These are phyloP conservation scores for Tribolium castaneum DNA, from an alignment of 1,140 invertebrate species.

Conservation along the genomic window DNA sequence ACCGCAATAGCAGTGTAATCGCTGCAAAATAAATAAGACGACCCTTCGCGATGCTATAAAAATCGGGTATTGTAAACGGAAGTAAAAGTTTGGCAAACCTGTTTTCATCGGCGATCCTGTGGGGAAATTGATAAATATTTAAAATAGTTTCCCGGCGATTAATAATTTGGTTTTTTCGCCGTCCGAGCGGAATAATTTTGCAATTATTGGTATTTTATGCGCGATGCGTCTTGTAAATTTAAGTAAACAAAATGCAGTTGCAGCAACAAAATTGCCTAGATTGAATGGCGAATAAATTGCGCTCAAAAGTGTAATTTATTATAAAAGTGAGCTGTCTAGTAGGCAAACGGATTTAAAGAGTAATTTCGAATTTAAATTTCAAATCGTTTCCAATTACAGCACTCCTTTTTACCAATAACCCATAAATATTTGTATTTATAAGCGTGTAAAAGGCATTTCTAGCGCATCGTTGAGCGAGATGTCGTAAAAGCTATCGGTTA, in stretches of 20 bases:
- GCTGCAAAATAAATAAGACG: not conserved
- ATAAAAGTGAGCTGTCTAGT: not conserved
- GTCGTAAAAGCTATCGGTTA: slow-evolving; percentile 14
- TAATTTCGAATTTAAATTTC: slow-evolving; percentile 29
- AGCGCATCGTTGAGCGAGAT: not conserved
- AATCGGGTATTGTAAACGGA: not conserved
- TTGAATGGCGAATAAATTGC: slow-evolving; percentile 14
- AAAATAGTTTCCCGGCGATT: not conserved
- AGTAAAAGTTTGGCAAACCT: not conserved
- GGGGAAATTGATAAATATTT: not conserved
- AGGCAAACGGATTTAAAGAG: not conserved
- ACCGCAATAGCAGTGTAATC: not conserved
- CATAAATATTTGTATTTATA: slow-evolving; percentile 34
- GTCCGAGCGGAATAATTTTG: not conserved
- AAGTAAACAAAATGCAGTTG: slow-evolving; percentile 24
- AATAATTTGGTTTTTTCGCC: too few relatives aligned
- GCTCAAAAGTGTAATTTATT: slow-evolving; percentile 28
- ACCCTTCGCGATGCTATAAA: not conserved
- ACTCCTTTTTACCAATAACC: slow-evolving; percentile 11
- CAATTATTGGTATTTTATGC: not conserved
- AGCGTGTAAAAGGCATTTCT: too few relatives aligned
- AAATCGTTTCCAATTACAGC: slow-evolving; percentile 25
- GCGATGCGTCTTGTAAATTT: not conserved
- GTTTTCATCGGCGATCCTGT: not conserved
- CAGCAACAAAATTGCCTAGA: slow-evolving; percentile 4